These are phyloP conservation scores for Chaetoderma sp. DNA, from an alignment of 2,888 invertebrate genomes.

Conservation along the genomic window DNA sequence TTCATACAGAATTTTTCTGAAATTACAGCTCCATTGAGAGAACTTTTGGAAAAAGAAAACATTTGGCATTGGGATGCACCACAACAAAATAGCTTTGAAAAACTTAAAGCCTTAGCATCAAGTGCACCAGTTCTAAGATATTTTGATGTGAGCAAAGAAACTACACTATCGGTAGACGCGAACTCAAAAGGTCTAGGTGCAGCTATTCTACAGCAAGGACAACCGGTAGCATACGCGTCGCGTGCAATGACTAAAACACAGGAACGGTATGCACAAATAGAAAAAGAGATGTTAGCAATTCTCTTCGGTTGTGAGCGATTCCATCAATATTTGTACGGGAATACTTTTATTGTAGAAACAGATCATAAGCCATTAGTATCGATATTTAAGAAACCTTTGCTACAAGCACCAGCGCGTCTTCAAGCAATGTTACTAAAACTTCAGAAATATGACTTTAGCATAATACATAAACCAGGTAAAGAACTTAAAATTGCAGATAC, in stretches of 20 bases:
- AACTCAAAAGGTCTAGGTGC: slow-evolving; percentile 31
- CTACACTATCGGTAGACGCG: slow-evolving; percentile 24
- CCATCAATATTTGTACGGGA: slow-evolving; percentile 32
- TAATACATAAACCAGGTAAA: slow-evolving; percentile 32
- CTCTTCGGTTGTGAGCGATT: slow-evolving; percentile 31
- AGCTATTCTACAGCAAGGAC: slow-evolving; percentile 27
- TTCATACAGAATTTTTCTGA: slow-evolving; percentile 38
- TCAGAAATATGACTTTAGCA: slow-evolving; percentile 26
- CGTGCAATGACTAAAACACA: slow-evolving; percentile 32
- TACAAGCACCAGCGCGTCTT: slow-evolving; percentile 21
- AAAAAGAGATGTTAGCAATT: slow-evolving; percentile 34
- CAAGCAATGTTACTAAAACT: slow-evolving; percentile 29
- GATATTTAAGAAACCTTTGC: slow-evolving; percentile 21
- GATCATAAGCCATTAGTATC: slow-evolving; percentile 36
- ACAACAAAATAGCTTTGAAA: slow-evolving; percentile 10
- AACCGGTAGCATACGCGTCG: slow-evolving; percentile 37
- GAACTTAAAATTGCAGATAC: slow-evolving; percentile 38
- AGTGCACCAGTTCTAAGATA: slow-evolving; percentile 29
- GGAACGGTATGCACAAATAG: slow-evolving; percentile 35
- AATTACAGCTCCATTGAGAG: slow-evolving; percentile 31
- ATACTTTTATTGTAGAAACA: slow-evolving; percentile 23
- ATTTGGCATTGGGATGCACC: slow-evolving; percentile 12
- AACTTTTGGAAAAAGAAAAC: slow-evolving; percentile 24
- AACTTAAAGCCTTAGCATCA: slow-evolving; percentile 27
- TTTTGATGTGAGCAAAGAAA: slow-evolving; percentile 19